Base-by-base conservation (phyloP, 2,113 vertebrate genomes). In the Urocolius indicus region DNA sequence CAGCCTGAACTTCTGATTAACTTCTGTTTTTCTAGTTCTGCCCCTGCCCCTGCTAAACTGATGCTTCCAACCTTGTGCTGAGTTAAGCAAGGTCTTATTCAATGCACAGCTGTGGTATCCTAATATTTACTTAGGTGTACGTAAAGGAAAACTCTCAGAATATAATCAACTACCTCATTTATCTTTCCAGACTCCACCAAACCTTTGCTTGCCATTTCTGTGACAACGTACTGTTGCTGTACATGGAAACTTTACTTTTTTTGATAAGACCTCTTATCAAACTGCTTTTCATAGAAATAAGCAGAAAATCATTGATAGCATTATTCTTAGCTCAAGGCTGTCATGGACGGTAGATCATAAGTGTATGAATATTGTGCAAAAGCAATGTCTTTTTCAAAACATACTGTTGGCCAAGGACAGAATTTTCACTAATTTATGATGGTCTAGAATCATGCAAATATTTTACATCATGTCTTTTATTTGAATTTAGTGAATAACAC, bases 211-310 rank as follows among this genome's bases (percentile, higher is more conserved):
- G 51, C 77, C 66, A 57, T 92, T 57, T 65, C 89, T 94, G 13
- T 90, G 93, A 65, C 30, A 54, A 87, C 0, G 0, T 91, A 67
- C 83, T 89, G 45, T 83, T 95, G 76, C 84, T 79, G 58, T 72
- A 83, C 59, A 36, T 94, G 90, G 95, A 94, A 97, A 95, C 62
- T 95, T 93, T 61, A 59, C 71, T 78, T 21, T 94, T 74, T 51
- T 77, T 89, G 90, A 96, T 96, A 97, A 96, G 87, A 58, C 34
- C 3, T 75, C 66, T 96, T 96, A 96, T 95, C 91, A 76, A 87
- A 94, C 78, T 72, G n/a, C 84, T 74, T 80, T 95, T 88, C 84
- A 71, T 49, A 92, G 92, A 90, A 95, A 96, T 80, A 92, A 95
- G 89, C 58, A 94, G 41, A 93, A 96, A 95, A 93, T 95, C 54